Base-by-base conservation (phyloP, 92 coral and sea anemone genomes). In the Parazoanthus atlanticus region DNA sequence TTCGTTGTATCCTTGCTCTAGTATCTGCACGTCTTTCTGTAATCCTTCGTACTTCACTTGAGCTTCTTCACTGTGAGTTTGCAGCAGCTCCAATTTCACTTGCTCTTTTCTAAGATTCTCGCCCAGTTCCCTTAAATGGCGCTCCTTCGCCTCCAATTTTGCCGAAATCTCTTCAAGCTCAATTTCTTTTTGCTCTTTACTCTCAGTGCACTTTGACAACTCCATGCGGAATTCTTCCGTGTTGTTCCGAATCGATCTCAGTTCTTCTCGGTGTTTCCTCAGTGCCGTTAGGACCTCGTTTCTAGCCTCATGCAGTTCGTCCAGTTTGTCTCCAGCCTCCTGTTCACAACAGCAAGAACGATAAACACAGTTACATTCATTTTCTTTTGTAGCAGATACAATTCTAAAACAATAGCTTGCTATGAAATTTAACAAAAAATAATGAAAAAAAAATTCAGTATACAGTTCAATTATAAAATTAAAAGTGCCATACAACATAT, bases 201-300 rank as follows among this genome's bases (percentile, higher is more conserved):
- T 52, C 28, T 90, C 88, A 34, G 90, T 90, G 21, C 67, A 79
- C 79, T 86, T 84, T 21, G 61, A 79, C 73, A 90, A 56, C 90
- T 93, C 91, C 76, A 38, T 91, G 54, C 85, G 61, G 29, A 82
- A 64, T 70, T 89, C 94, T 58, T 88, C 89, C 12, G 88, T 86
- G 82, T 66, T 93, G 40, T 86, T 88, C 75, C 98, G 89, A 29
- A 88, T 76, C 32, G 31, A 52, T 10, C 86, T 82, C 19, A 94
- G 92, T 78, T 90, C 98, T 85, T 91, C 98, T 3, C 98, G 90
- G 54, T 94, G 94, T 81, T 89, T 91, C 70, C 91, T 91, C 34
- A 94, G 88, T 25, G 98, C 92, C 1, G 89, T 71, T 74, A 94
- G 78, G 10, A 88, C 91, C 71, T 94, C 92, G 88, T 93, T 91